Percentiles rank a stretch among this genome's conserved stretches.
Evolutionary conservation across 53 echinoderm and acorn worm genomes (phyloP).

Genomic region (Paelopatides confundens): DNA sequence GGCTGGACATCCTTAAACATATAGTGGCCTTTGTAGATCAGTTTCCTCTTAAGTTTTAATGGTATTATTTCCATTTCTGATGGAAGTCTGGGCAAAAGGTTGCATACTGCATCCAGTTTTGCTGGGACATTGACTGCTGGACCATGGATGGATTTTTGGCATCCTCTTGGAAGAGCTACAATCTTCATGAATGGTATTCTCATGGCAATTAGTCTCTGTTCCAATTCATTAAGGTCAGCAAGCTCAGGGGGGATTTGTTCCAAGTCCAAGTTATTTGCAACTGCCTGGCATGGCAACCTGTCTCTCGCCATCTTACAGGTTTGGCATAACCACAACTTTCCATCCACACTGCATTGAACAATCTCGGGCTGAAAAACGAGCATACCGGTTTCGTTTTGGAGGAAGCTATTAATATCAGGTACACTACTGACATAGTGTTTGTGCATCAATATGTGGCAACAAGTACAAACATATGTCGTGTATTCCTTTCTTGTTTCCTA

Average conservation of each 20-base stretch:
- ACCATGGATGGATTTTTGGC: background rate
- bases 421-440: too few relatives aligned
- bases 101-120: background rate
- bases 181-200: conserved; percentile 25
- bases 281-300: too few relatives aligned
- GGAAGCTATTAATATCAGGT: too few relatives aligned
- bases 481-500: too few relatives aligned
- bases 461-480: too few relatives aligned
- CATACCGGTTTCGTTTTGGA: background rate
- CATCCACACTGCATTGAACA: too few relatives aligned
- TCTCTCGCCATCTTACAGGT: too few relatives aligned
- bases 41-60: background rate
- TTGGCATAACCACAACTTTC: too few relatives aligned
- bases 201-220: conserved; percentile 6
- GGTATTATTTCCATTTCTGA: background rate
- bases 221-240: background rate
- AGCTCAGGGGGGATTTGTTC: background rate
- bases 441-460: too few relatives aligned
- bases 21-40: background rate
- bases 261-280: too few relatives aligned
- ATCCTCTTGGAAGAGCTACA: background rate
- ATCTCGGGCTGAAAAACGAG: background rate
- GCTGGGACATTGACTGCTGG: conserved; percentile 9
- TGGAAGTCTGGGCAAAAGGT: background rate
- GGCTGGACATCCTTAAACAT: conserved; percentile 32